Evolutionary conservation across 2,113 vertebrate species (phyloP).

Genomic region (Macrotus californicus): DNA sequence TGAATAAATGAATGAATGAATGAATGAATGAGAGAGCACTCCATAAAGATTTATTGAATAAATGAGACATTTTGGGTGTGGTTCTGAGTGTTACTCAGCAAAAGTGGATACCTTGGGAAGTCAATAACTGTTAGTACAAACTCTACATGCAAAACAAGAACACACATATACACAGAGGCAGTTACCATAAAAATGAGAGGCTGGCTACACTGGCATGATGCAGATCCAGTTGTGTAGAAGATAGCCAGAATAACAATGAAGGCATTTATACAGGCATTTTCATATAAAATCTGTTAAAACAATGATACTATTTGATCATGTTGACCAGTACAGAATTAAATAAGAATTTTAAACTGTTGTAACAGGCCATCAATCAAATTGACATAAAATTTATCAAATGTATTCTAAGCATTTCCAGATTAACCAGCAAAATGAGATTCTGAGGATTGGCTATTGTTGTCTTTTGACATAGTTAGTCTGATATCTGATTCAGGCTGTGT

Average conservation of each 20-base stretch:
- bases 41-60: not conserved
- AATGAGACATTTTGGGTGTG: not conserved
- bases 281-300: not conserved
- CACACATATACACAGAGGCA: not conserved
- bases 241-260: not conserved
- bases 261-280: not conserved
- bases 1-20: not conserved
- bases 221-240: not conserved
- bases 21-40: not conserved
- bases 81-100: not conserved
- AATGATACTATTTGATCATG: not conserved
- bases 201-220: no score
- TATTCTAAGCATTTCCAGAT: slow-evolving; percentile 25
- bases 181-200: not conserved
- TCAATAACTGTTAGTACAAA: not conserved
- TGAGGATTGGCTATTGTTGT: not conserved
- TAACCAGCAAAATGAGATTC: slow-evolving; percentile 44
- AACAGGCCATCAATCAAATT: not conserved
- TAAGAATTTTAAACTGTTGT: not conserved
- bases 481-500: not conserved
- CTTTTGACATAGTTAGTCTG: slow-evolving; percentile 15
- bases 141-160: not conserved
- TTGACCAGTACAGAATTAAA: not conserved
- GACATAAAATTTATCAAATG: not conserved
- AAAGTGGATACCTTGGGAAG: not conserved